phyloP scores from a whole-genome alignment of 1,140 invertebrate genomes.

The Maconellicoccus hirsutus region DNA sequence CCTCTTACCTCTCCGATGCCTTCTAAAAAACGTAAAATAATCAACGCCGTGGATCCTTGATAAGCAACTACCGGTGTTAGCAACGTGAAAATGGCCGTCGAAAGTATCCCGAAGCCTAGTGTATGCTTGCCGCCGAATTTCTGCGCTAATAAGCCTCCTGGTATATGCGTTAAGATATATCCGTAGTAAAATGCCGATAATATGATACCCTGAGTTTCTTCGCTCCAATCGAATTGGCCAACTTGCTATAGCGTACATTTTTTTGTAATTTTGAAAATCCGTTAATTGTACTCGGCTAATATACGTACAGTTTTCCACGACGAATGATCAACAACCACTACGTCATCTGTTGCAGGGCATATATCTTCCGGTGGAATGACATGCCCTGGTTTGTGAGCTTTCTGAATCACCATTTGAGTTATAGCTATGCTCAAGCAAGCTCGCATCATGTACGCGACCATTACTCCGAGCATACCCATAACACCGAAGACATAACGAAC shows the following conservation, averaged over 20 bases:
- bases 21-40: conserved; percentile 51
- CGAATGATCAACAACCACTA: neutral
- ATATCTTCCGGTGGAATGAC: neutral
- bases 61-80: conserved; percentile 50
- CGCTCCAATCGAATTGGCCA: conserved; percentile 39
- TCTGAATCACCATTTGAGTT: conserved; percentile 59
- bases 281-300: too few relatives aligned
- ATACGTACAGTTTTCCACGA: too few relatives aligned
- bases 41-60: conserved; percentile 40
- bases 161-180: conserved; percentile 46
- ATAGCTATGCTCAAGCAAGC: conserved; percentile 80
- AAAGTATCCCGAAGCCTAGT: conserved; percentile 39
- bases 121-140: conserved; percentile 44
- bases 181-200: conserved; percentile 49
- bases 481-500: conserved; percentile 64
- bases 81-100: conserved; percentile 52
- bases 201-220: conserved; percentile 41
- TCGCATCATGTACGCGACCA: conserved; percentile 50
- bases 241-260: conserved; percentile 27
- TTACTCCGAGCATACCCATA: conserved; percentile 68
- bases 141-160: conserved; percentile 46
- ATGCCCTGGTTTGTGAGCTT: neutral
- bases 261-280: neutral
- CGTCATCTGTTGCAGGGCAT: neutral
- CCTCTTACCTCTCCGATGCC: conserved; percentile 49